phyloP scores from a whole-genome alignment of 2,888 invertebrate genomes.

The Lymantria monacha region DNA sequence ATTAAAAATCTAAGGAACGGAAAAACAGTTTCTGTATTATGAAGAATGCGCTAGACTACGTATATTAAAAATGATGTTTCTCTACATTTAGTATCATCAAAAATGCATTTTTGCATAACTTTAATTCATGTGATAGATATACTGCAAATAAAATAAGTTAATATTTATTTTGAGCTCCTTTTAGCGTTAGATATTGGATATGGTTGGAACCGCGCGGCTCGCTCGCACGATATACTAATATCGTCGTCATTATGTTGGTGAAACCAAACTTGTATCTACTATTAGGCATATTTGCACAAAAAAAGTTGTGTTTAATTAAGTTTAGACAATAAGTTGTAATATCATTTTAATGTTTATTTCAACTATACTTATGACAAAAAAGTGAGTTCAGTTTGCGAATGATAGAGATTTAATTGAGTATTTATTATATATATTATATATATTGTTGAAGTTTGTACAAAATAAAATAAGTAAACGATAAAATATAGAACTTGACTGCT shows the following conservation, averaged over 20 bases:
- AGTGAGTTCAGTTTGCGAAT: constrained; percentile 83
- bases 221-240: constrained; percentile 30
- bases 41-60: too few relatives aligned
- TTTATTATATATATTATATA: constrained; percentile 83
- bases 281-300: constrained; percentile 83
- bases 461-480: constrained; percentile 84
- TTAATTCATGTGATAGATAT: constrained; percentile 33
- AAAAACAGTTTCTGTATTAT: too few relatives aligned
- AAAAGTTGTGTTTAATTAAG: constrained; percentile 82
- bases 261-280: constrained; percentile 78
- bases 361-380: constrained; percentile 79
- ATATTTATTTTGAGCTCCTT: constrained; percentile 26
- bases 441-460: constrained; percentile 84
- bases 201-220: constrained; percentile 46
- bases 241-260: constrained; percentile 61
- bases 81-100: constrained; percentile 11
- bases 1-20: too few relatives aligned
- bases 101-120: constrained; percentile 28
- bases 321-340: constrained; percentile 82
- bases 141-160: constrained; percentile 24
- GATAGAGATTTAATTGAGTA: constrained; percentile 83
- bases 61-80: too few relatives aligned
- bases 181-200: constrained; percentile 36
- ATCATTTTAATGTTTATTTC: constrained; percentile 78
- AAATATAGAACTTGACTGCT: constrained; percentile 84